Percentiles rank a stretch among this genome's conserved stretches.
Evolutionary conservation across 2,113 vertebrate species (phyloP).

Genomic region (Hemiscyllium ocellatum): DNA sequence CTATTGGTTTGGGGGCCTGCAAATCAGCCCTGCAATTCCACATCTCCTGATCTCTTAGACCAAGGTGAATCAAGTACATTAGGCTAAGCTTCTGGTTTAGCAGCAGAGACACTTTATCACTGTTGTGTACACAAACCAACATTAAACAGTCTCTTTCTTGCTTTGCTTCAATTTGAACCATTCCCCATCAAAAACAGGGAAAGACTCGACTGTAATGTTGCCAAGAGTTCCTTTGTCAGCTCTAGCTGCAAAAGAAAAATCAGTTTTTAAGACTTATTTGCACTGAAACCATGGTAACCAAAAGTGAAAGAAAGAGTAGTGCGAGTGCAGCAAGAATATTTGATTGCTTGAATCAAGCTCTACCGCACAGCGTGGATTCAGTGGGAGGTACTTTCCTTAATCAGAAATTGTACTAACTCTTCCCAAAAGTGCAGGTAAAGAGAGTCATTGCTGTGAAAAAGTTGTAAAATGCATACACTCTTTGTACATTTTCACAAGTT

Average conservation of each 20-base stretch:
- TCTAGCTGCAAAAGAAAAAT: slow-evolving; percentile 15
- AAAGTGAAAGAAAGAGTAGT: not conserved
- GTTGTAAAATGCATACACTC: not conserved
- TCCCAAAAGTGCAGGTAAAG: not conserved
- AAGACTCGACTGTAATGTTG: not conserved
- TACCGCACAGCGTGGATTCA: not conserved
- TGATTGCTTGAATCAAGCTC: not conserved
- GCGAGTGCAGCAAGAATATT: not conserved
- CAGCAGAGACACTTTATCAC: not conserved
- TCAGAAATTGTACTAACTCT: not conserved
- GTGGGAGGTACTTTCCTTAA: not conserved
- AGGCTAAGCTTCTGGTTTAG: not conserved
- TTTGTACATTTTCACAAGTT: not conserved
- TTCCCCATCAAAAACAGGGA: not conserved
- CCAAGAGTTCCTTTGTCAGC: slow-evolving; percentile 1
- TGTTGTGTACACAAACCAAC: not conserved
- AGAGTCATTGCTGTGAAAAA: not conserved
- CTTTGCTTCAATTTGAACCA: not conserved
- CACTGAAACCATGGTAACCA: slow-evolving; percentile 6
- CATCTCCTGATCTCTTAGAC: too few species aligned
- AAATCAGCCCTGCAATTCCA: too few species aligned
- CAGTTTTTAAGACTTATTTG: not conserved
- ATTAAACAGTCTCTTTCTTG: not conserved
- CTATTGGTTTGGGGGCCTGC: too few species aligned
- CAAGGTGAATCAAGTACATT: not conserved